Percentiles rank a stretch among this genome's conserved stretches.
These are phyloP conservation scores for Eubasilissa splendida DNA, from an alignment of 2,888 invertebrate species.

Conservation along the genomic window DNA sequence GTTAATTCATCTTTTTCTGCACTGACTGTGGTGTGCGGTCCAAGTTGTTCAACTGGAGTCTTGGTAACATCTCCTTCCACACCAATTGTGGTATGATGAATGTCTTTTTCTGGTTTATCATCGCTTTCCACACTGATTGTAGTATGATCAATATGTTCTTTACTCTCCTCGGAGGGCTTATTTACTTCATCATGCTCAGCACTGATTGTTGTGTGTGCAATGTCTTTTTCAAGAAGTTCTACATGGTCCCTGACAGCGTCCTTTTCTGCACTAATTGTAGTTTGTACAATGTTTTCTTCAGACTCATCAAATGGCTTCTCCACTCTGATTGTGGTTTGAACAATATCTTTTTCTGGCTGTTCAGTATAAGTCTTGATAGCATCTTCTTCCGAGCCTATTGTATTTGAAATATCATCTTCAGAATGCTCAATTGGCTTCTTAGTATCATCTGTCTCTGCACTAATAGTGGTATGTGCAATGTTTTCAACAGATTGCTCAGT, in stretches of 20 bases:
- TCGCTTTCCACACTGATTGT: background rate
- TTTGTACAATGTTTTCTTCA: background rate
- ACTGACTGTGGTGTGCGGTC: too few relatives aligned
- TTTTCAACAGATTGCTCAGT: constrained; percentile 4
- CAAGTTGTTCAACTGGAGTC: too few relatives aligned
- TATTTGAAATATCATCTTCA: constrained; percentile 56
- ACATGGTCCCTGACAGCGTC: background rate
- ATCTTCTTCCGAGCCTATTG: too few relatives aligned
- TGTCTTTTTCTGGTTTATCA: background rate
- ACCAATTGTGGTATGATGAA: too few relatives aligned
- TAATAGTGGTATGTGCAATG: background rate
- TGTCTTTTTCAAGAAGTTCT: constrained; percentile 27
- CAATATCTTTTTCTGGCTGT: background rate
- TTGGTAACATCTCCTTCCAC: too few relatives aligned
- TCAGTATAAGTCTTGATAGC: too few relatives aligned
- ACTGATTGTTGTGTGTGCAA: constrained; percentile 15
- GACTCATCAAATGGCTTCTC: background rate
- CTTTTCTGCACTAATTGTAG: background rate
- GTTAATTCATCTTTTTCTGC: too few relatives aligned
- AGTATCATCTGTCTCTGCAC: constrained; percentile 16
- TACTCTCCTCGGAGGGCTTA: background rate
- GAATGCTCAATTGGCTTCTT: constrained; percentile 12
- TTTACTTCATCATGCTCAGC: constrained; percentile 4
- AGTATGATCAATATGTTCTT: background rate
- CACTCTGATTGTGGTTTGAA: too few relatives aligned